Conservation (phyloP, 2,888 invertebrate species). For the Nemotelus nigrinus region DNA sequence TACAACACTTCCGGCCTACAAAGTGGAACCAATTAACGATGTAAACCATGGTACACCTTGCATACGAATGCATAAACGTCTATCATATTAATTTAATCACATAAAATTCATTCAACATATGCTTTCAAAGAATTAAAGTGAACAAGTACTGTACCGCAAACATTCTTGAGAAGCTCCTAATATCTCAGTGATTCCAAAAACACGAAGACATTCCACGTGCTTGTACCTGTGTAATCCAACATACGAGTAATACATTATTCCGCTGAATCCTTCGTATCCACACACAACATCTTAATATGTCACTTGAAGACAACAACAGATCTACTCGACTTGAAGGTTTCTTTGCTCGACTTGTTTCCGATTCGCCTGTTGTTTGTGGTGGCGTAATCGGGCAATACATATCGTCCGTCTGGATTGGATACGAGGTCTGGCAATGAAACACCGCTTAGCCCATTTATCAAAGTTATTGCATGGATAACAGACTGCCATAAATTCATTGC, state of each 20-base stretch:
- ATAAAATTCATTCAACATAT: too few relatives aligned
- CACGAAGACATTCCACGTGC: not conserved
- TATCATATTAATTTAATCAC: too few relatives aligned
- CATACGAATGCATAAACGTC: too few relatives aligned
- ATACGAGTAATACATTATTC: conserved; percentile 7
- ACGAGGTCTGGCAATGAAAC: conserved; percentile 36
- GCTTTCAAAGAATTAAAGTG: too few relatives aligned
- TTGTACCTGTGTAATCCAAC: not conserved
- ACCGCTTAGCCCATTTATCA: conserved; percentile 36
- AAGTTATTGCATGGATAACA: conserved; percentile 34
- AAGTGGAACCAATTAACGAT: too few relatives aligned
- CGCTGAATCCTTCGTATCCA: conserved; percentile 19
- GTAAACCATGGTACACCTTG: too few relatives aligned
- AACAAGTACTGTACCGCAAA: not conserved
- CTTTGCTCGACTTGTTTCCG: conserved; percentile 3
- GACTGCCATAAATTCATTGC: conserved; percentile 41
- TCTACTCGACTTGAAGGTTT: conserved; percentile 21
- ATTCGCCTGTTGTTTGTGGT: not conserved
- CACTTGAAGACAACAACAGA: conserved; percentile 23
- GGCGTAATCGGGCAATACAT: too few relatives aligned
- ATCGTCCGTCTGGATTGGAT: not conserved
- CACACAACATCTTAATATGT: conserved; percentile 38
- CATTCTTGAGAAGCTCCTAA: not conserved
- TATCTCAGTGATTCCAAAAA: not conserved
- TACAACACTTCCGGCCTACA: too few relatives aligned